These are phyloP conservation scores for Mixornis gularis DNA, from an alignment of 2,113 vertebrate species.

Conservation along the genomic window DNA sequence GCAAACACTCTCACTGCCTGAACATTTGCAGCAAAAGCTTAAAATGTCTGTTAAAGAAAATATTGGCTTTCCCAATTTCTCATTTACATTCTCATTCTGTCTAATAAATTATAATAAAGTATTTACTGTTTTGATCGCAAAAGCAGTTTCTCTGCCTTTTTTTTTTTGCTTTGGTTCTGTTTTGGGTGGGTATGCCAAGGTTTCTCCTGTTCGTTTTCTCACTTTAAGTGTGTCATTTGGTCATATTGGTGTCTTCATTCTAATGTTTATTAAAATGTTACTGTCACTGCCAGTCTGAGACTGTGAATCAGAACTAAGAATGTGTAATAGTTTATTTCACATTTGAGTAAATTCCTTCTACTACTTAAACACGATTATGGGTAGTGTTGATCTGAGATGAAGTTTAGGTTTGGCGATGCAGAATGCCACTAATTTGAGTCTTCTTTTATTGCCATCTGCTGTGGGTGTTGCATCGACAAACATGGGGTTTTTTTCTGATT, in stretches of 20 bases:
- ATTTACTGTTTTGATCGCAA: conserved; percentile 52
- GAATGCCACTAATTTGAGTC: conserved; percentile 50
- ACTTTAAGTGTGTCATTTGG: conserved; percentile 63
- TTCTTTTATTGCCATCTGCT: conserved; percentile 52
- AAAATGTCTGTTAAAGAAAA: conserved; percentile 24
- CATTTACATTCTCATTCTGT: conserved; percentile 57
- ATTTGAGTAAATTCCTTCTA: conserved; percentile 57
- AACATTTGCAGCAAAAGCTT: not conserved
- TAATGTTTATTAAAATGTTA: conserved; percentile 66
- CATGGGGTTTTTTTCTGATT: not conserved
- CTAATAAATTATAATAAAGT: conserved; percentile 59
- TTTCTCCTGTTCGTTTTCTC: conserved; percentile 60
- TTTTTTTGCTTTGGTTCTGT: conserved; percentile 49
- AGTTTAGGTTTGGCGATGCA: conserved; percentile 49
- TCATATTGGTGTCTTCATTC: conserved; percentile 60
- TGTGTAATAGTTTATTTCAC: conserved; percentile 67
- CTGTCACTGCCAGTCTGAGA: conserved; percentile 57
- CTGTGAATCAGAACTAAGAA: conserved; percentile 61
- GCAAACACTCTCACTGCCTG: not conserved
- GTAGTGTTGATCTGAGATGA: conserved; percentile 52
- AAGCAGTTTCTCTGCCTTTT: conserved; percentile 48
- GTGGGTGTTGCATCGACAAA: conserved; percentile 20
- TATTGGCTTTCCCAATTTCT: conserved; percentile 41
- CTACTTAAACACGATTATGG: conserved; percentile 50
- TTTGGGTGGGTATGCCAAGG: conserved; percentile 52